Base-by-base conservation (phyloP, 2,113 vertebrate species). In the Melanerpes aurifrons region DNA sequence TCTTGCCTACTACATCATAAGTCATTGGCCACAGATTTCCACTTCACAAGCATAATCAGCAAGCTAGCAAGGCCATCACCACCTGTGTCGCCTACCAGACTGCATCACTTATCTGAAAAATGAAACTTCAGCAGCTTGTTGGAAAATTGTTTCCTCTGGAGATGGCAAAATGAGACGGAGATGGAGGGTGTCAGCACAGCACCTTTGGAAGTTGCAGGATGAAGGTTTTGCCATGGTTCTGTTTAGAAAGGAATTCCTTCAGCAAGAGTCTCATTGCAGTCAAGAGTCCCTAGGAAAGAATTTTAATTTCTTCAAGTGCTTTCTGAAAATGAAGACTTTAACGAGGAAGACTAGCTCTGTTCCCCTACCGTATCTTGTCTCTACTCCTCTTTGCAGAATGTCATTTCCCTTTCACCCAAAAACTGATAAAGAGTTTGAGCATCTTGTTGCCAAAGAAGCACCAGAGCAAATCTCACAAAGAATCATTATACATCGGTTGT, bases 31-130 rank as follows among this genome's bases (percentile, higher is more conserved):
- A 86, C 50, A 84, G 56, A 76, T 81, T 94, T 58, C 26, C 64
- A 21, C 75, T 84, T 76, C 72, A 79, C 56, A 84, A 82, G 45
- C 28, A 72, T 73, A 93, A 86, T 32, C 16, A 56, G 70, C 56
- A 78, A 47, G 32, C 13, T 75, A 25, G 74, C 0, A 0, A 71
- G 43, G 28, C 14, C 1, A 0, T 43, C 86, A 37, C 58, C 77
- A 93, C 62, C 69, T 93, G 66, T 28, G n/a, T 47, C 62, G 56
- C 57, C 59, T 48, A 31, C 43, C 1, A 0, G 21, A 61, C 67
- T 88, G 50, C 29, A 59, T 40, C 63, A 2, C 21, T 9, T 35
- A 62, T 9, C 48, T 45, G 48, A 93, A 53, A n/a, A 76, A 37
- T 9, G 25, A 56, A 85, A 56, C 32, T 59, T 82, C 1, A 7